Conservation (phyloP, 2,113 vertebrate species). For the Odobenus rosmarus region DNA sequence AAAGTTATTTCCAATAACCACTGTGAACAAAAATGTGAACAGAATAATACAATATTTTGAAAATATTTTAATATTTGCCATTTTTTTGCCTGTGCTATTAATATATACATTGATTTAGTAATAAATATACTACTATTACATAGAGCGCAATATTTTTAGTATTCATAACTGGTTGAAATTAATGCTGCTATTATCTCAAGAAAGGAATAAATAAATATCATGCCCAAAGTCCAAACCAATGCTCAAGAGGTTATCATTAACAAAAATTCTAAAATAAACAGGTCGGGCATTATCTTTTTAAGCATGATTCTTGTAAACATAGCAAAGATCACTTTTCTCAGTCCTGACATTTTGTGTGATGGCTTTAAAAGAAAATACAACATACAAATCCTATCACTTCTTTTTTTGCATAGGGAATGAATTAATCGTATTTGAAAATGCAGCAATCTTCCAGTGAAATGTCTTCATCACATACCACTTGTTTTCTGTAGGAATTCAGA, state of each 20-base stretch:
- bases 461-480: slow-evolving; percentile 73
- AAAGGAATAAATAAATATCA: slow-evolving; percentile 85
- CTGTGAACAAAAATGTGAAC: slow-evolving; percentile 83
- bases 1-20: slow-evolving; percentile 77
- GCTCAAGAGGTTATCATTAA: slow-evolving; percentile 77
- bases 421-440: slow-evolving; percentile 79
- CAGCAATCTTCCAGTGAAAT: slow-evolving; percentile 80
- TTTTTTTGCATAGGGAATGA: slow-evolving; percentile 87
- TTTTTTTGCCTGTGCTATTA: slow-evolving; percentile 83
- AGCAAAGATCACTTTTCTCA: slow-evolving; percentile 81
- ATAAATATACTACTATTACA: slow-evolving; percentile 86
- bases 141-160: slow-evolving; percentile 84
- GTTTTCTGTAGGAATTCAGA: slow-evolving; percentile 74
- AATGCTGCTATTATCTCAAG: slow-evolving; percentile 85
- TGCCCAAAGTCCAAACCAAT: slow-evolving; percentile 83
- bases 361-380: slow-evolving; percentile 83
- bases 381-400: slow-evolving; percentile 76
- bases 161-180: slow-evolving; percentile 85
- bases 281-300: slow-evolving; percentile 76
- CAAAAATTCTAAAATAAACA: slow-evolving; percentile 81
- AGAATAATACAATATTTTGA: slow-evolving; percentile 83
- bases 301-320: slow-evolving; percentile 83
- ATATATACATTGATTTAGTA: slow-evolving; percentile 85
- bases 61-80: slow-evolving; percentile 83
- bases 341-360: slow-evolving; percentile 80